These are phyloP conservation scores for Amiota communis DNA, from an alignment of 2,888 invertebrate species.

Conservation along the genomic window DNA sequence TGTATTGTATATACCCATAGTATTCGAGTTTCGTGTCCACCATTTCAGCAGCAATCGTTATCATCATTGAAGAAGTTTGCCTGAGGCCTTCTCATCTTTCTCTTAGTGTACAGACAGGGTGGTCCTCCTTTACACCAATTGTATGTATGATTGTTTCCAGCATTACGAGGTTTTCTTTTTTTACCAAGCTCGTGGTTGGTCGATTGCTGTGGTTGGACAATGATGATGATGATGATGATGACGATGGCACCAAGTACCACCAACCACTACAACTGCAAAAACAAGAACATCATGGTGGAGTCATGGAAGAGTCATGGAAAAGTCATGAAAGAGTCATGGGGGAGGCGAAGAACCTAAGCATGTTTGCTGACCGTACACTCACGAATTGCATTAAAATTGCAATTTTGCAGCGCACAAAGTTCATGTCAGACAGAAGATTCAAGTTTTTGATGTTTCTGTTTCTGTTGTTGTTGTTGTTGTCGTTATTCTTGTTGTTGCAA, in stretches of 20 bases:
- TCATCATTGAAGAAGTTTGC: background rate
- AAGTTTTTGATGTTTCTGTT: slow-evolving; percentile 12
- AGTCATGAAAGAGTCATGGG: too few relatives aligned
- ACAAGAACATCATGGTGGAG: too few relatives aligned
- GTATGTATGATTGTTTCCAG: slow-evolving; percentile 23
- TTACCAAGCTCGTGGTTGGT: slow-evolving; percentile 18
- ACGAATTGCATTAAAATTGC: slow-evolving; percentile 72
- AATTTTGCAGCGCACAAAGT: slow-evolving; percentile 68
- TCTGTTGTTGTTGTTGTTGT: background rate
- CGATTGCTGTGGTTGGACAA: background rate
- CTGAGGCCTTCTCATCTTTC: background rate
- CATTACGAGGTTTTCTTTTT: slow-evolving; percentile 11
- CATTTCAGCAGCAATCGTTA: slow-evolving; percentile 5
- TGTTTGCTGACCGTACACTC: slow-evolving; percentile 53
- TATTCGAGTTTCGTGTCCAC: slow-evolving; percentile 2
- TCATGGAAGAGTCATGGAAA: too few relatives aligned
- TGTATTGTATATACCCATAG: background rate
- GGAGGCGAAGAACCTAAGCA: background rate
- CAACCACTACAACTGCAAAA: too few relatives aligned
- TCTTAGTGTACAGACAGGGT: slow-evolving; percentile 21
- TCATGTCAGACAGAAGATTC: slow-evolving; percentile 62
- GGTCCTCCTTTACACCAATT: slow-evolving; percentile 22
- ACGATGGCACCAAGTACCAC: too few relatives aligned
- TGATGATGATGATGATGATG: too few relatives aligned
- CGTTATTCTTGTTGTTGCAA: background rate